These are phyloP conservation scores for Papilio protenor DNA, from an alignment of 2,888 invertebrate genomes.

Conservation along the genomic window DNA sequence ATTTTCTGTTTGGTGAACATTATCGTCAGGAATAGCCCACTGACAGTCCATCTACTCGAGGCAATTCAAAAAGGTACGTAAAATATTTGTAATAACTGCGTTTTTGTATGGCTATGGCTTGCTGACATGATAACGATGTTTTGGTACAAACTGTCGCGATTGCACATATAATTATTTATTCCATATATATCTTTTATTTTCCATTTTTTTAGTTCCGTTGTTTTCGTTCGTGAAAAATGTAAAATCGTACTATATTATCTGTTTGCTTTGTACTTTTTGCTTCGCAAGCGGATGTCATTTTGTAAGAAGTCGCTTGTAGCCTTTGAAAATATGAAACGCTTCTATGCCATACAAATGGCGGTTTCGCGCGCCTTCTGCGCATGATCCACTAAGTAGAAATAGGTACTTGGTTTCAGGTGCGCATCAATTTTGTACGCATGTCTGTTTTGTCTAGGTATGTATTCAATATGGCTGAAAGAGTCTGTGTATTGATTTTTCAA, in stretches of 20 bases:
- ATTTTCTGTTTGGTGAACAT: background rate
- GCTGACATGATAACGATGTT: background rate
- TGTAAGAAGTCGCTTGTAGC: background rate
- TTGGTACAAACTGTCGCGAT: background rate
- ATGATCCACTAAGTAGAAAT: background rate
- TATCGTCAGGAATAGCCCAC: slow-evolving; percentile 1
- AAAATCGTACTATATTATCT: background rate
- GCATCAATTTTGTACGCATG: background rate
- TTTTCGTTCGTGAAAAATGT: too few species aligned
- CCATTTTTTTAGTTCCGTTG: too few species aligned
- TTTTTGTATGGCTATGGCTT: background rate
- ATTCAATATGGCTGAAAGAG: background rate
- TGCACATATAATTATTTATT: background rate
- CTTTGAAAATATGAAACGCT: background rate
- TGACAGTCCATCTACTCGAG: background rate
- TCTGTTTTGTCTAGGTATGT: background rate
- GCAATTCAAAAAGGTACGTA: slow-evolving; percentile 29
- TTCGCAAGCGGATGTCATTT: background rate
- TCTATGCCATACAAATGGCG: background rate
- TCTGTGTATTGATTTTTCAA: background rate
- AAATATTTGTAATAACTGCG: background rate
- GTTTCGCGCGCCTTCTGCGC: background rate
- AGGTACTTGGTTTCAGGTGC: background rate
- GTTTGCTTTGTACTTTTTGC: background rate
- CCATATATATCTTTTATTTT: too few species aligned